A percentile compares a stretch with the other conserved stretches of the same genome.
Conservation (phyloP, 2,113 vertebrate genomes). For the Halichoerus grypus region DNA sequence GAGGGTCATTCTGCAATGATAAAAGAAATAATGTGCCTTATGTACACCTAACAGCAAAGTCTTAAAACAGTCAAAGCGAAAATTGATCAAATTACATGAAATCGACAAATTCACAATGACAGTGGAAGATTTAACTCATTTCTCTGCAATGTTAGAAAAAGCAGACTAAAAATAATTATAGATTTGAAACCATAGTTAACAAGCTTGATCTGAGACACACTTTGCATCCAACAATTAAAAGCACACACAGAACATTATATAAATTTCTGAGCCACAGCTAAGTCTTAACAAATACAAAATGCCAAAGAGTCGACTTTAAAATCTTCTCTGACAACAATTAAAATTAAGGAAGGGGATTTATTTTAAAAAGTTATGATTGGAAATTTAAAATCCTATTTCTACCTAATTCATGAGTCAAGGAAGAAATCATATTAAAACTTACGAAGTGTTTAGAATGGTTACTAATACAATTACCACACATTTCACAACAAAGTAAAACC, state of each 20-base stretch:
- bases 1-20: neutral
- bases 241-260: neutral
- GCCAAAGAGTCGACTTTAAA: conserved; percentile 5
- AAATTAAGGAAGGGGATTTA: neutral
- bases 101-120: neutral
- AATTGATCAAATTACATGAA: neutral
- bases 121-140: neutral
- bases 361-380: neutral
- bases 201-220: neutral
- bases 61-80: conserved; percentile 29
- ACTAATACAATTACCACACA: neutral
- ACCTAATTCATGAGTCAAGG: neutral
- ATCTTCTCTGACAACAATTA: neutral
- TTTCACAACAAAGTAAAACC: neutral
- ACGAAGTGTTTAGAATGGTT: neutral
- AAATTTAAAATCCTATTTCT: conserved; percentile 20
- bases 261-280: neutral
- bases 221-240: neutral
- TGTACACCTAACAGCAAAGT: neutral
- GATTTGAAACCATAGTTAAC: conserved; percentile 3
- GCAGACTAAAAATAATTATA: neutral
- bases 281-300: neutral
- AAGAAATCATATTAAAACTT: neutral
- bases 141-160: neutral
- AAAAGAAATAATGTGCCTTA: neutral